Conservation (phyloP, 2,888 invertebrate genomes). For the Drosophila kuntzei region DNA sequence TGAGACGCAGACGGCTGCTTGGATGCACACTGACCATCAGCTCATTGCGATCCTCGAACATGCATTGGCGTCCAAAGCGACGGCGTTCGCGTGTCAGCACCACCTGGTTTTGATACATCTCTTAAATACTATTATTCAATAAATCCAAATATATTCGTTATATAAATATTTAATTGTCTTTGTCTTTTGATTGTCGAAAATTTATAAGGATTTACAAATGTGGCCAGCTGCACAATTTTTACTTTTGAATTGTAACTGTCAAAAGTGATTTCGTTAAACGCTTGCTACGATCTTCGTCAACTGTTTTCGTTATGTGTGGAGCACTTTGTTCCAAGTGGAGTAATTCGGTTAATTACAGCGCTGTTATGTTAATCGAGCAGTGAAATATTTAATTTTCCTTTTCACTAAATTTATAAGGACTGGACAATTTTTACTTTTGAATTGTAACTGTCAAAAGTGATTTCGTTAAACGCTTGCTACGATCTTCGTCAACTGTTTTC, state of each 20-base stretch:
- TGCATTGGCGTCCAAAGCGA: slow-evolving; percentile 90
- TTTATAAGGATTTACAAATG: slow-evolving; percentile 8
- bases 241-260: slow-evolving; percentile 27
- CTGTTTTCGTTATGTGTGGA: slow-evolving; percentile 8
- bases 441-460: slow-evolving; percentile 17
- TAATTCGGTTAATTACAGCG: slow-evolving; percentile 5
- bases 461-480: slow-evolving; percentile 4
- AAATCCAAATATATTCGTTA: background rate
- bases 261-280: background rate
- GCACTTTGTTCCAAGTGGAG: slow-evolving; percentile 13
- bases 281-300: slow-evolving; percentile 1
- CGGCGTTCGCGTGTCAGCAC: slow-evolving; percentile 86
- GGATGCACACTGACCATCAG: slow-evolving; percentile 88
- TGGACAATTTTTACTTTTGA: slow-evolving; percentile 12
- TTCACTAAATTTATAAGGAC: slow-evolving; percentile 8
- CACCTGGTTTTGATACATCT: slow-evolving; percentile 74
- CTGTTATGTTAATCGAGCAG: background rate
- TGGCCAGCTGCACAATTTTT: slow-evolving; percentile 3
- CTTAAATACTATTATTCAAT: background rate
- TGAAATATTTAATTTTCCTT: background rate
- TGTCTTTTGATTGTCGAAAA: slow-evolving; percentile 24
- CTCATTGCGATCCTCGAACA: slow-evolving; percentile 89
- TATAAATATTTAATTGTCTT: background rate
- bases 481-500: slow-evolving; percentile 2
- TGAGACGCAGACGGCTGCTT: slow-evolving; percentile 86